Base-by-base conservation (phyloP, 2,113 vertebrate species). In the Paracanthobrama guichenoti region DNA sequence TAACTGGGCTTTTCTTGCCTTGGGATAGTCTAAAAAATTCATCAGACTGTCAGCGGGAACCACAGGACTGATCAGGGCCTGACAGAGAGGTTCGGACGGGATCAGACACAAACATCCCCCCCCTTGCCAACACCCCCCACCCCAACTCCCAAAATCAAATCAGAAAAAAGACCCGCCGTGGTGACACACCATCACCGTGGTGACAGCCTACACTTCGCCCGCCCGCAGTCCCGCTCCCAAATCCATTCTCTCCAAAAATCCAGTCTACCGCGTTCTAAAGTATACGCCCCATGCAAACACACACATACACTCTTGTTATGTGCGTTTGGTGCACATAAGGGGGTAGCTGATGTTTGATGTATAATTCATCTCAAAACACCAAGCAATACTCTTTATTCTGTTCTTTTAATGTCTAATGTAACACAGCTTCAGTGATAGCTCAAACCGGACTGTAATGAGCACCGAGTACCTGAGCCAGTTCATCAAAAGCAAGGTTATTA, bases 321-420 rank as follows among this genome's bases (percentile, higher is more conserved):
- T 66, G 86, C 57, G 69, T 62, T 87, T 66, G 75, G 62, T 90
- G 80, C 92, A 93, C 92, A 93, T 92, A 93, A 91, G 90, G 72
- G 88, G 89, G 83, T 88, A 69, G 86, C 86, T 82, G 84, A 82
- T 53, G 90, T 94, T 91, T 95, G 95, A 96, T 96, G 93, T 96
- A 96, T 95, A 95, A 95, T 96, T 96, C 93, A 96, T 95, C 81
- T 89, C 91, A 88, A 94, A 94, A 95, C 90, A 94, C 92, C 94
- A 92, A 93, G 84, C 83, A 72, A 92, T 91, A 91, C 93, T 91
- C 89, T 93, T 90, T 84, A 73, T 81, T 87, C 85, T 90, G 81
- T 76, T 84, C 85, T 88, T 90, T 87, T 86, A 84, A 82, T 87
- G 78, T 89, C 88, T 89, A 86, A 83, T 82, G 94, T 94, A 95